These are phyloP conservation scores for Dendrolimus kikuchii DNA, from an alignment of 1,140 invertebrate genomes.

Conservation along the genomic window DNA sequence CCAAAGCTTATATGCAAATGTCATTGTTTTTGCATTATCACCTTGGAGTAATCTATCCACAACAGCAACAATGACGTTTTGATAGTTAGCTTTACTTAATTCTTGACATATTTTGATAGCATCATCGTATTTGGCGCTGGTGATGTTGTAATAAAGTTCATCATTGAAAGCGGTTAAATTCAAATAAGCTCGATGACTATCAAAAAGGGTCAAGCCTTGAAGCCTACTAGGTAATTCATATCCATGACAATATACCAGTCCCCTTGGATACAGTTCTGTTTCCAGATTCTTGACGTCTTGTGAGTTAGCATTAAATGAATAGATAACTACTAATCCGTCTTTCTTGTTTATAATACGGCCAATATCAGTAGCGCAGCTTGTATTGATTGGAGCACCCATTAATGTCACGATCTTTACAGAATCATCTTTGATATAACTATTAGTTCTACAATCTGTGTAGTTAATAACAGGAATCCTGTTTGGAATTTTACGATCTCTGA, in stretches of 20 bases:
- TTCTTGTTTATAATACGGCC: slow-evolving; percentile 18
- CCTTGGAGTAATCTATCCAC: slow-evolving; percentile 11
- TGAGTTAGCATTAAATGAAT: slow-evolving; percentile 17
- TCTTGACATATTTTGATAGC: too few species aligned
- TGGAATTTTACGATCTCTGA: slow-evolving; percentile 19
- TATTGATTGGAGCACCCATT: slow-evolving; percentile 25
- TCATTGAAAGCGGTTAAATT: slow-evolving; percentile 15
- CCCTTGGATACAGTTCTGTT: slow-evolving; percentile 12
- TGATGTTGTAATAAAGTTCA: slow-evolving; percentile 11
- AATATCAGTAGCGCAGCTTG: slow-evolving; percentile 24
- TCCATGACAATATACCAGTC: slow-evolving; percentile 9
- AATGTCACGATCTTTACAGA: slow-evolving; percentile 19
- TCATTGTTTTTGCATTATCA: slow-evolving; percentile 10
- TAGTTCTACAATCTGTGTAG: slow-evolving; percentile 23
- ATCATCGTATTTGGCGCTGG: too few species aligned
- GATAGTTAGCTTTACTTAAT: not conserved
- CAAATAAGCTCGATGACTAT: slow-evolving; percentile 14
- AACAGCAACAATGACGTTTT: slow-evolving; percentile 9
- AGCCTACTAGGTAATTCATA: slow-evolving; percentile 13
- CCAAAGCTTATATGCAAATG: slow-evolving; percentile 22
- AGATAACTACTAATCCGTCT: slow-evolving; percentile 19
- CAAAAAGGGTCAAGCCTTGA: slow-evolving; percentile 16
- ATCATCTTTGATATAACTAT: not conserved
- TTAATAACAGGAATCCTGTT: slow-evolving; percentile 25
- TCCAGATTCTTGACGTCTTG: slow-evolving; percentile 18